These are phyloP conservation scores for Amphipyra tragopoginis DNA, from an alignment of 2,888 invertebrate species.

Conservation along the genomic window DNA sequence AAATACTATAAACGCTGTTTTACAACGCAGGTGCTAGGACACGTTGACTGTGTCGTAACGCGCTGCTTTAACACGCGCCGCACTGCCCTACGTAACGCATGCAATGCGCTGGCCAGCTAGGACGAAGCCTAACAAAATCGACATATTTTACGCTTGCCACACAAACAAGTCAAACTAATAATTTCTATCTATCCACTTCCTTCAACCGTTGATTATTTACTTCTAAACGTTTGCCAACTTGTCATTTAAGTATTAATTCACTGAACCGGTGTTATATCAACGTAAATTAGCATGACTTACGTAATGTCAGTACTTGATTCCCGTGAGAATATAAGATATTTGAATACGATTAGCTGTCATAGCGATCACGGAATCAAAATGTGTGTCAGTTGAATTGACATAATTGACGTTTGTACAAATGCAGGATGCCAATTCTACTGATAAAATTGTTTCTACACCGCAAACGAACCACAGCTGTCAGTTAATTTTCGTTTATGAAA, in stretches of 20 bases:
- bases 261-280: slow-evolving; percentile 20
- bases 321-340: slow-evolving; percentile 45
- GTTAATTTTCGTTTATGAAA: too few species aligned
- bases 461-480: too few species aligned
- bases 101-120: too few species aligned
- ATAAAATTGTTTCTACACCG: too few species aligned
- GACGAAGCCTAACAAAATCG: slow-evolving; percentile 19
- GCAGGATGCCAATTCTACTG: too few species aligned
- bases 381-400: slow-evolving; percentile 23
- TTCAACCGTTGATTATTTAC: slow-evolving; percentile 24
- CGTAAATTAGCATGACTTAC: slow-evolving; percentile 31
- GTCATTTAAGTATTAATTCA: slow-evolving; percentile 43
- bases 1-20: too few species aligned
- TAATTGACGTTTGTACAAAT: background rate
- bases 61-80: too few species aligned
- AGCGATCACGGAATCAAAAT: slow-evolving; percentile 33
- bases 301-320: slow-evolving; percentile 35
- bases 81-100: too few species aligned
- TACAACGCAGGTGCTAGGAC: too few species aligned
- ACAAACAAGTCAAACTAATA: slow-evolving; percentile 35
- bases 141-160: slow-evolving; percentile 24
- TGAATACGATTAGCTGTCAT: slow-evolving; percentile 43
- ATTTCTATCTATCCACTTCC: slow-evolving; percentile 36
- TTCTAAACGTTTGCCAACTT: slow-evolving; percentile 27
- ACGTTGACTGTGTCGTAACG: too few species aligned